Conservation (phyloP, 1,140 invertebrate species). For the Aphis gossypii region DNA sequence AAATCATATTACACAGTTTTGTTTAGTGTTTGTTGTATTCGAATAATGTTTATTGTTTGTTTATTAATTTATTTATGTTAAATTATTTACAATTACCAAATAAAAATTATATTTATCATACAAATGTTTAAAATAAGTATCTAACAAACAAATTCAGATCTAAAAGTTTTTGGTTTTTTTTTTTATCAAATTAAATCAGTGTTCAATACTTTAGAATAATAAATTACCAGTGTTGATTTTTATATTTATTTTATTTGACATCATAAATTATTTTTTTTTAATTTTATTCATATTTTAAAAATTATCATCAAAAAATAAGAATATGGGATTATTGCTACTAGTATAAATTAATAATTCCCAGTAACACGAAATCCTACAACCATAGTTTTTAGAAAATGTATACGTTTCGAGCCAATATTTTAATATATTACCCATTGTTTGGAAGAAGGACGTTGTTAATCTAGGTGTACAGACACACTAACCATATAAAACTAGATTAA, state of each 20-base stretch:
- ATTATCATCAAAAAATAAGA: neutral
- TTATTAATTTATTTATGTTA: neutral
- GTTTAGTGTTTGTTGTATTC: neutral
- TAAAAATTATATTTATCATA: neutral
- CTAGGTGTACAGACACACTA: slow-evolving; percentile 1
- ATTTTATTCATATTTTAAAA: neutral
- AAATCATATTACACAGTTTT: neutral
- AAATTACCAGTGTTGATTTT: neutral
- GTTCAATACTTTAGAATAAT: neutral
- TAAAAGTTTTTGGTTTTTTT: neutral
- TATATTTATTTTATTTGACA: neutral
- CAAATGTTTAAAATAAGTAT: neutral
- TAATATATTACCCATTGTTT: neutral
- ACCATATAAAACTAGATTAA: slow-evolving; percentile 6
- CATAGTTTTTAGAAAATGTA: neutral
- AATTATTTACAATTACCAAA: neutral
- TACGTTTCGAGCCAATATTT: neutral
- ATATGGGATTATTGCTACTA: neutral
- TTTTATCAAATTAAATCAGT: neutral
- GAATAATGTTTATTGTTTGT: neutral
- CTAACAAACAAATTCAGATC: neutral
- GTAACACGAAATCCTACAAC: neutral
- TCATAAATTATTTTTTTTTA: neutral
- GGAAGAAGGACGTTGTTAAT: slow-evolving; percentile 34
- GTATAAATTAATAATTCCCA: neutral